Evolutionary conservation across 2,113 vertebrate species (phyloP).

Genomic region (Acinonyx jubatus): DNA sequence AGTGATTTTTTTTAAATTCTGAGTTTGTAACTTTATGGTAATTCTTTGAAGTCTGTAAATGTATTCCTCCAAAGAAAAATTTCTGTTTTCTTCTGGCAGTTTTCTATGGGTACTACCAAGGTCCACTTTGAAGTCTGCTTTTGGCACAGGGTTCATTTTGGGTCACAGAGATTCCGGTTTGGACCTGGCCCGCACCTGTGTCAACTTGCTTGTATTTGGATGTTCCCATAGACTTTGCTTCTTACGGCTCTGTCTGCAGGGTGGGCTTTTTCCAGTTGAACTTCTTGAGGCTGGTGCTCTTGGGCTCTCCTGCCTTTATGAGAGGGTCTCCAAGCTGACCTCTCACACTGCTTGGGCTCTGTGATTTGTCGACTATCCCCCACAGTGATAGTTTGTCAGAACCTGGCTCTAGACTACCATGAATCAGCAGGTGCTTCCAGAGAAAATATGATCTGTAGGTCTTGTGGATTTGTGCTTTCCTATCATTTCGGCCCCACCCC

Average conservation of each 20-base stretch:
- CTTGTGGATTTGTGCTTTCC: conserved; percentile 3
- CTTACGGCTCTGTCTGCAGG: background rate
- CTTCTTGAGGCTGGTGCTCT: background rate
- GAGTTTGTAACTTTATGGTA: conserved; percentile 17
- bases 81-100: background rate
- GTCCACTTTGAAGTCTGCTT: background rate
- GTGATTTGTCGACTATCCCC: background rate
- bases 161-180: background rate
- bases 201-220: background rate
- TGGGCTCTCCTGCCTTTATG: background rate
- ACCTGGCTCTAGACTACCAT: background rate
- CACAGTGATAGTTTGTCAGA: background rate
- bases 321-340: background rate
- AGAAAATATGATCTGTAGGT: background rate
- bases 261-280: background rate
- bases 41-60: conserved; percentile 11
- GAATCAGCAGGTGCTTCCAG: background rate
- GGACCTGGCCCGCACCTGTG: background rate
- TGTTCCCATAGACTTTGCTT: background rate
- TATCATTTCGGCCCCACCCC: background rate
- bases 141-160: background rate
- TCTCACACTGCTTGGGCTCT: background rate
- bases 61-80: background rate
- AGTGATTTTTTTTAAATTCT: background rate
- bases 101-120: background rate